Conservation (phyloP, 2,797 vertebrate genomes). For the Tiaroga cobitis region DNA sequence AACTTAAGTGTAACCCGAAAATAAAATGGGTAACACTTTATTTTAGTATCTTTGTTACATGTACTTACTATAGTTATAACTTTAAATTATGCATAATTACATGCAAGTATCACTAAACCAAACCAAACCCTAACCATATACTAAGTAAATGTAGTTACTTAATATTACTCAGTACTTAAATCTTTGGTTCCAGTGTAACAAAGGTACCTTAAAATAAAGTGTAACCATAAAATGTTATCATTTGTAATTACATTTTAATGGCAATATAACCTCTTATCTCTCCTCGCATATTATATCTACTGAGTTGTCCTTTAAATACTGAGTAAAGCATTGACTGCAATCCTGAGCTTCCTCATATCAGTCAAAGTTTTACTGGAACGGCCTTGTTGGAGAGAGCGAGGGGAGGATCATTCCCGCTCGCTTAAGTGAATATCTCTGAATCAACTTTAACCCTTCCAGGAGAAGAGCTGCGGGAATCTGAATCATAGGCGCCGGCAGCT, state of each 20-base stretch:
- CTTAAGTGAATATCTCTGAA: slow-evolving; percentile 53
- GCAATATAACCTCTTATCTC: not conserved
- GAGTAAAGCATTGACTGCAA: slow-evolving; percentile 27
- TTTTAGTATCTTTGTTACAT: not conserved
- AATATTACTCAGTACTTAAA: not conserved
- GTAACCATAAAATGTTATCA: not conserved
- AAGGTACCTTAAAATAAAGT: not conserved
- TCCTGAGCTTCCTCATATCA: slow-evolving; percentile 48
- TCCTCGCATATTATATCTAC: not conserved
- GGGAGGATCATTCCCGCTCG: slow-evolving; percentile 47
- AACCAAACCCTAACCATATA: not conserved
- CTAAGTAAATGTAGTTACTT: not conserved
- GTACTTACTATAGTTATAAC: no score
- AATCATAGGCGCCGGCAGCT: slow-evolving; percentile 45
- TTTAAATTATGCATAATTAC: no score
- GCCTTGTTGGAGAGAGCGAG: not conserved
- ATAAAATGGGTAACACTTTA: not conserved
- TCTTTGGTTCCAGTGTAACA: not conserved
- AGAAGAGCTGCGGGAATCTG: slow-evolving; percentile 25
- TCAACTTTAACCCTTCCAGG: slow-evolving; percentile 44
- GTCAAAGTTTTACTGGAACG: slow-evolving; percentile 57
- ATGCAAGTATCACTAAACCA: not conserved
- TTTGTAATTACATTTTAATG: not conserved
- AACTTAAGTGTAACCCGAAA: not conserved
- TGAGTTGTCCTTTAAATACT: not conserved